These are phyloP conservation scores for Drosophila gaucha DNA, from an alignment of 2,888 invertebrate genomes.

Conservation along the genomic window DNA sequence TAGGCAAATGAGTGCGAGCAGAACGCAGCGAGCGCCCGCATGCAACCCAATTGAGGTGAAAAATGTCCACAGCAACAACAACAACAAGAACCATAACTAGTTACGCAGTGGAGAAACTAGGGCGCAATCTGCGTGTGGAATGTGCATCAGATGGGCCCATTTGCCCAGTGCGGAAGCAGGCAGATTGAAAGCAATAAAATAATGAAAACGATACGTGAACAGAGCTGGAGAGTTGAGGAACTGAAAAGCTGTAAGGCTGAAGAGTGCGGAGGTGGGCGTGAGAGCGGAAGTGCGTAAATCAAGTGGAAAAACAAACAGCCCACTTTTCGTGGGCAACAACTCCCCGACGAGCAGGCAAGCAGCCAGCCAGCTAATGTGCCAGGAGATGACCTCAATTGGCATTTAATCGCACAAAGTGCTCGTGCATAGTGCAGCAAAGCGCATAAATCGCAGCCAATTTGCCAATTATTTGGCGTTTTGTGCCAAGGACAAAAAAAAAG, in stretches of 20 bases:
- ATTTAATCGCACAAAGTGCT: constrained; percentile 52
- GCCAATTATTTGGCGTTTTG: constrained; percentile 53
- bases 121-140: constrained; percentile 42
- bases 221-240: constrained; percentile 1
- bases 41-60: constrained; percentile 54
- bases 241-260: neutral
- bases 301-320: constrained; percentile 38
- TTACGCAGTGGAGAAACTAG: constrained; percentile 40
- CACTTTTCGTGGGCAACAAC: constrained; percentile 14
- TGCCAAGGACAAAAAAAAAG: constrained; percentile 30
- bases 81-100: constrained; percentile 9
- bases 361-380: constrained; percentile 13
- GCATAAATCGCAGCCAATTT: constrained; percentile 65
- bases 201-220: constrained; percentile 41
- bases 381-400: constrained; percentile 67
- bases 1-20: constrained; percentile 22
- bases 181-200: constrained; percentile 68
- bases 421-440: constrained; percentile 25
- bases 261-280: constrained; percentile 18
- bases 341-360: constrained; percentile 3
- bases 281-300: constrained; percentile 69
- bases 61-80: constrained; percentile 5
- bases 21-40: constrained; percentile 49
- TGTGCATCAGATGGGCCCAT: constrained; percentile 41
- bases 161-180: constrained; percentile 54